Evolutionary conservation across 2,113 vertebrate genomes (phyloP), one percentile per base, ranked within the genome.

Genomic region (Chitala chitala): DNA sequence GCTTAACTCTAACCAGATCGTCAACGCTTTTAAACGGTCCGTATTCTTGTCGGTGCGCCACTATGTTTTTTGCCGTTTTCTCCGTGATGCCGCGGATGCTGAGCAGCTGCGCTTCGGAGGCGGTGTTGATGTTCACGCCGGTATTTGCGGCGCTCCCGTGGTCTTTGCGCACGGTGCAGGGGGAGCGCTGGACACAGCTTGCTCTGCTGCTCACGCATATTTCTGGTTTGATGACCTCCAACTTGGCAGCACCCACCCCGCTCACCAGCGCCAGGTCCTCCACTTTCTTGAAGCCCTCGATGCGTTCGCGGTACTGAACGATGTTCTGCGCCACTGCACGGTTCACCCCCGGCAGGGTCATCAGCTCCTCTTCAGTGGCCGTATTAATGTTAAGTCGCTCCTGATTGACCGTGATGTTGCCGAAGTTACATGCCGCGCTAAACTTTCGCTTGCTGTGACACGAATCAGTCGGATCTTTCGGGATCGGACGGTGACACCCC

Each of bases 401-500:
- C 83, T 96, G 96, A 73, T 94, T 96, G 63, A 98, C 94, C 46
- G 94, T 78, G 73, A 97, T 94, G 89, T 94, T 87, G 85, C 94
- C 90, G 87, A 99, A 99, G 90, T 96, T 98, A 70, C 96, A 99
- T 0, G 94, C 96, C 0, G 96, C 95, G 74, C 96, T 99, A 87
- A 95, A 96, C 83, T 99, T 99, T 83, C 95, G 95, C 80, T 85
- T 94, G 38, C 84, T 80, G 78, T 91, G 91, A 74, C 93, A 90
- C 72, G 94, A 84, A 79, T 98, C 95, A 0, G 90, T 90, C 13
- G 95, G 96, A 84, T 98, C 96, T 79, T 84, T 89, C 26, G 96
- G 96, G 72, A 98, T 97, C 78, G 96, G 94, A 81, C 96, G 94
- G 87, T 97, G 96, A 77, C 96, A 98, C 48, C 96, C 95, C 78